Base-by-base conservation (phyloP, 1,140 invertebrate species). In the Thaumetopoea pityocampa region DNA sequence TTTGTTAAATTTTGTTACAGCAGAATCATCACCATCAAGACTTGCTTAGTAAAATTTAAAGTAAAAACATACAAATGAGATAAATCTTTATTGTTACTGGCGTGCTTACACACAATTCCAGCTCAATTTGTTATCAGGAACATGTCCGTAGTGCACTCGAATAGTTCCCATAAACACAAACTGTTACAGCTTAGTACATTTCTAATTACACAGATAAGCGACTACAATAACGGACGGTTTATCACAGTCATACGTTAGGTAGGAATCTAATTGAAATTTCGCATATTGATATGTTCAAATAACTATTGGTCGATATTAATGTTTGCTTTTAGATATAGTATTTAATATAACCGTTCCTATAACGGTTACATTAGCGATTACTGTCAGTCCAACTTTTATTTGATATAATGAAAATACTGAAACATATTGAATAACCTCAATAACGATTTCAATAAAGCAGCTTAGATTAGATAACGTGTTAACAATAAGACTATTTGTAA, bases 251-350 rank as follows among this genome's bases (percentile, higher is more conserved):
- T 81, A 78, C 69, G 68, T 81, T 79, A 67, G n/a, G n/a, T n/a
- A n/a, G 60, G 77, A 84, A 81, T 84, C 77, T 84, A 84, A 84
- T 84, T 80, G 73, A 74, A 74, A 81, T 81, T 81, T 83, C 62
- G 77, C 79, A 83, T 79, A 72, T 83, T 70, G 72, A 81, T 81
- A 83, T 83, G 73, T 32, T 69, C 59, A 56, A 80, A 74, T 81
- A 70, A 76, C 76, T 77, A 81, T 83, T 79, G 64, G 68, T 78
- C 70, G 76, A 78, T 81, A 81, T 83, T 83, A n/a, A 71, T 81
- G 79, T 81, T 81, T 76, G 67, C 67, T 76, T 73, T 76, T 28
- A 50, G 77, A 81, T 83, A 83, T 67, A 72, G 68, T 77, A 59
- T 67, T 80, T 70, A 64, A 58, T 51, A 55, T 51, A n/a, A n/a